Percentiles rank a stretch among this genome's conserved stretches.
These are phyloP conservation scores for Girardia tigrina DNA, from an alignment of 2,888 invertebrate genomes.

Conservation along the genomic window DNA sequence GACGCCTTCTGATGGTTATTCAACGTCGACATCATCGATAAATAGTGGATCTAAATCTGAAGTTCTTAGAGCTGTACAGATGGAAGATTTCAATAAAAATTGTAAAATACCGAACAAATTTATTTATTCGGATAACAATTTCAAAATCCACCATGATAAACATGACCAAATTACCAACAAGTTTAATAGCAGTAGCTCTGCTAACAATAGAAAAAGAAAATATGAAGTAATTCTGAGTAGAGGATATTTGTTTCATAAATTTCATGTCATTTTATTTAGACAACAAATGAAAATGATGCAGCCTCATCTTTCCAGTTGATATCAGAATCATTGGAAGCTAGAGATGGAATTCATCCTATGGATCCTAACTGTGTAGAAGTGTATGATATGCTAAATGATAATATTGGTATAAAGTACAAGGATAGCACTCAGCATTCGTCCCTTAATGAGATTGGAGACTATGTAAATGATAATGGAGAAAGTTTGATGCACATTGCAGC, in stretches of 20 bases:
- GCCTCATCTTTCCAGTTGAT: neutral
- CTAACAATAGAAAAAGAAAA: neutral
- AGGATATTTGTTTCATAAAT: neutral
- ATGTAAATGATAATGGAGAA: conserved; percentile 13
- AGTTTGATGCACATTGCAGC: conserved; percentile 1
- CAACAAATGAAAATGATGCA: neutral
- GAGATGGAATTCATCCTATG: neutral
- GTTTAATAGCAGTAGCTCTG: neutral
- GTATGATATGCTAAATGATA: neutral
- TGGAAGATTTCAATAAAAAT: neutral
- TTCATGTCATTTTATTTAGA: neutral
- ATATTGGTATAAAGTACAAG: neutral
- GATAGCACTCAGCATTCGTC: neutral
- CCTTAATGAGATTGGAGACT: neutral
- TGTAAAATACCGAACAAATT: neutral
- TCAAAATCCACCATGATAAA: neutral
- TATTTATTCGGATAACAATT: neutral
- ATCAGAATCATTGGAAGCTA: neutral
- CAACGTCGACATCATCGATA: conserved; percentile 10
- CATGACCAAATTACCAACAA: neutral
- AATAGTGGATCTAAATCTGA: neutral
- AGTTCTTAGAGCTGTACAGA: neutral
- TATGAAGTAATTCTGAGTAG: neutral
- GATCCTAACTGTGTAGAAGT: neutral
- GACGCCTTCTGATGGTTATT: neutral